A percentile compares a stretch with the other conserved stretches of the same genome.
These are phyloP conservation scores for Cyanoliseus patagonus DNA, from an alignment of 2,113 vertebrate species.

Conservation along the genomic window DNA sequence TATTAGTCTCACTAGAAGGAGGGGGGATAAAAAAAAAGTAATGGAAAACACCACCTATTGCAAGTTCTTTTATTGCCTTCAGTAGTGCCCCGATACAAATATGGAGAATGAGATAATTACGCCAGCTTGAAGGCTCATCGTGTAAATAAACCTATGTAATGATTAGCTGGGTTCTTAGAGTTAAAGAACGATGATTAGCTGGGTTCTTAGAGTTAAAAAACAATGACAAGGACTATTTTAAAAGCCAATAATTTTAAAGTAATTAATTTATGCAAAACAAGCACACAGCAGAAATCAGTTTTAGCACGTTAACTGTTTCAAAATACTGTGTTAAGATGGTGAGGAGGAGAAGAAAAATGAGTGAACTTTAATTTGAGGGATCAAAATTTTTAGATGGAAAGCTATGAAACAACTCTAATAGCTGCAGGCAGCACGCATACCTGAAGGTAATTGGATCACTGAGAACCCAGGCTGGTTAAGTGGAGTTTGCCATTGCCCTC, in stretches of 20 bases:
- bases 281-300: not conserved
- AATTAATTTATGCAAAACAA: not conserved
- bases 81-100: not conserved
- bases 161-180: conserved; percentile 1
- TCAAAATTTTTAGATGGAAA: not conserved
- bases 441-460: not conserved
- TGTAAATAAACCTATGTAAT: conserved; percentile 33
- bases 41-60: not conserved
- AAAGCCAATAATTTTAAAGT: not conserved
- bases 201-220: not conserved
- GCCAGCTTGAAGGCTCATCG: not conserved
- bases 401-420: not conserved
- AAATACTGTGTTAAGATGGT: not conserved
- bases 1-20: not conserved
- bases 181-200: conserved; percentile 30
- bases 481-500: not conserved
- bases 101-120: conserved; percentile 27
- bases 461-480: no score
- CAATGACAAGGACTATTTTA: not conserved
- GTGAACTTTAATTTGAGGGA: not conserved
- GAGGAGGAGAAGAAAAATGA: not conserved
- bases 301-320: not conserved
- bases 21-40: not conserved
- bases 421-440: not conserved
- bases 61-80: not conserved